Evolutionary conservation across 2,797 vertebrate species (phyloP).

Genomic region (Hydrocynus forskahlii): DNA sequence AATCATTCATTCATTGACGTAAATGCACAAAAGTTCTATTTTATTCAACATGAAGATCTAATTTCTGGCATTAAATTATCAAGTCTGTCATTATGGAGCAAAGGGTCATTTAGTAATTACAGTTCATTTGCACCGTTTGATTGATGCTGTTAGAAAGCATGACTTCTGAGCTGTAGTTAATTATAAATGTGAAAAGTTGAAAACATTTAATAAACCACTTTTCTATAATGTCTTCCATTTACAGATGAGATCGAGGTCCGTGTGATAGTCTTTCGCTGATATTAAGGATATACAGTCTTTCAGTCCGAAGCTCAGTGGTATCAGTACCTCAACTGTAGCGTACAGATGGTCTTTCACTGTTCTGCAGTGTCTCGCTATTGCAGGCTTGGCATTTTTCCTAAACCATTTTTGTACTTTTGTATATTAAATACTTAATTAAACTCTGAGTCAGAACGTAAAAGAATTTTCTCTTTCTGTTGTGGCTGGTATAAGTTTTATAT

Average conservation of each 20-base stretch:
- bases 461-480: background rate
- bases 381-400: background rate
- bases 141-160: slow-evolving; percentile 20
- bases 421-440: background rate
- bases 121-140: slow-evolving; percentile 11
- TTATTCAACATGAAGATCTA: background rate
- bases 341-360: slow-evolving; percentile 19
- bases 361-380: background rate
- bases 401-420: background rate
- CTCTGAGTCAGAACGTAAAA: background rate
- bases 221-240: background rate
- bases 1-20: background rate
- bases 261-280: slow-evolving; percentile 1
- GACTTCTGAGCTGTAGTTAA: slow-evolving; percentile 14
- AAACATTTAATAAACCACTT: slow-evolving; percentile 28
- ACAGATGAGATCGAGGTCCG: background rate
- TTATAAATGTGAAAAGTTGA: slow-evolving; percentile 13
- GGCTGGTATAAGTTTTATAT: background rate
- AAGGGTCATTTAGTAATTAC: slow-evolving; percentile 17
- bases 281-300: slow-evolving; percentile 15
- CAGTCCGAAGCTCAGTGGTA: background rate
- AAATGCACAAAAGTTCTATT: background rate
- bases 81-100: background rate
- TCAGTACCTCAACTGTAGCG: slow-evolving; percentile 16
- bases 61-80: slow-evolving; percentile 5